These are phyloP conservation scores for Heliconius congener DNA, from an alignment of 1,140 invertebrate genomes.

Conservation along the genomic window DNA sequence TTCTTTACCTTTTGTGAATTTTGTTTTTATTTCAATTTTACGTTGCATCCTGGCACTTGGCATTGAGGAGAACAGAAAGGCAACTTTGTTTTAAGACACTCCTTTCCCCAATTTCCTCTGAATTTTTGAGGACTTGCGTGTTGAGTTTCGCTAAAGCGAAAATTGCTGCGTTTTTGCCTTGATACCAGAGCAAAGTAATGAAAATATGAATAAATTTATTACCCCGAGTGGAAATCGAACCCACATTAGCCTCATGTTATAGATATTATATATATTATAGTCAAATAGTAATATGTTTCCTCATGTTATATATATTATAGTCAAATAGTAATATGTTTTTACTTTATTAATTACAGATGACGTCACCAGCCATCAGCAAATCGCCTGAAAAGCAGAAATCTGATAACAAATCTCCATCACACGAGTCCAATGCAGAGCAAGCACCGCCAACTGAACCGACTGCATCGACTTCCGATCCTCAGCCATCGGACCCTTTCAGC, in stretches of 20 bases:
- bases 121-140: too few species aligned
- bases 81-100: too few species aligned
- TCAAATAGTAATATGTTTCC: too few species aligned
- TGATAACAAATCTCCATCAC: conserved; percentile 64
- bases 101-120: too few species aligned
- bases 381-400: conserved; percentile 67
- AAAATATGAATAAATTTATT: not conserved
- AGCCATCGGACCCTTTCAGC: conserved; percentile 53
- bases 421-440: conserved; percentile 46
- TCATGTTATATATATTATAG: too few species aligned
- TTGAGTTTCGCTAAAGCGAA: too few species aligned
- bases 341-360: conserved; percentile 55
- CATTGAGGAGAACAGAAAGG: too few species aligned
- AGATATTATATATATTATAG: too few species aligned
- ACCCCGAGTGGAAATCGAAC: not conserved
- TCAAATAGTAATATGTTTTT: not conserved
- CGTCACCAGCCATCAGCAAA: conserved; percentile 69
- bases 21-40: too few species aligned
- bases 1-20: not conserved
- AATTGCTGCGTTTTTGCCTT: too few species aligned
- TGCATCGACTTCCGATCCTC: conserved; percentile 33
- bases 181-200: not conserved
- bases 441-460: conserved; percentile 39
- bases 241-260: too few species aligned
- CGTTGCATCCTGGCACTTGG: too few species aligned